phyloP scores from a whole-genome alignment of 2,113 vertebrate species.

The Cyprichromis sp. region DNA sequence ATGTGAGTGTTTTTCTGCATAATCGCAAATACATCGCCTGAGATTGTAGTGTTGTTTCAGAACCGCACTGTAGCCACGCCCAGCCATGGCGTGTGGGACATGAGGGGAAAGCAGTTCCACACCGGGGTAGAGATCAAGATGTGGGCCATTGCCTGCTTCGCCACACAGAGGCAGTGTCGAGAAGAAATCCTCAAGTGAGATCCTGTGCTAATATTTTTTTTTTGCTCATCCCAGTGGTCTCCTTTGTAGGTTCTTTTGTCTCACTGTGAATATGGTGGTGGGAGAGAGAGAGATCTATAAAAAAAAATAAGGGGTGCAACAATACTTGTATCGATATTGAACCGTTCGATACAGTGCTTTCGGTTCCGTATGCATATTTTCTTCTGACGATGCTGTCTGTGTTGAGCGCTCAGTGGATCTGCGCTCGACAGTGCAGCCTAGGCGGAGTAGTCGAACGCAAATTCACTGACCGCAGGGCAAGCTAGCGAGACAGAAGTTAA shows the following conservation, averaged over 20 bases:
- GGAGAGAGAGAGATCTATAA: too few species aligned
- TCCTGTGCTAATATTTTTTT: not conserved
- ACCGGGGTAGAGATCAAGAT: constrained; percentile 99
- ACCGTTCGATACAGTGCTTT: too few species aligned
- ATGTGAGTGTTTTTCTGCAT: not conserved
- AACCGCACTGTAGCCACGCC: constrained; percentile 97
- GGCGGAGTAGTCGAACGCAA: too few species aligned
- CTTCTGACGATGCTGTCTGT: too few species aligned
- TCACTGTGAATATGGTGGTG: not conserved
- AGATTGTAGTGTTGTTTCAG: constrained; percentile 70
- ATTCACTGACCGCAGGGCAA: too few species aligned
- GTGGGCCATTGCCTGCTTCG: constrained; percentile 99
- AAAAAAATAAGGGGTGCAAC: too few species aligned
- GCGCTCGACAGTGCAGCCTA: too few species aligned
- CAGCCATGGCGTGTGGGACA: constrained; percentile 98
- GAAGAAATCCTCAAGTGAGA: constrained; percentile 98
- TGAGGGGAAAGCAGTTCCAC: constrained; percentile 98
- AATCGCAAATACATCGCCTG: constrained; percentile 20
- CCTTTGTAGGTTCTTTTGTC: not conserved
- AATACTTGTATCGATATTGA: too few species aligned
- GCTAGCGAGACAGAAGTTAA: too few species aligned
- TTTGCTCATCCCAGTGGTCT: not conserved
- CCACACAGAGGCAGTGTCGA: constrained; percentile 95
- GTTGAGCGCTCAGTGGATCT: too few species aligned
- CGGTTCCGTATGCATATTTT: too few species aligned